phyloP scores from a whole-genome alignment of 1,140 invertebrate species.

The Andricus grossulariae region DNA sequence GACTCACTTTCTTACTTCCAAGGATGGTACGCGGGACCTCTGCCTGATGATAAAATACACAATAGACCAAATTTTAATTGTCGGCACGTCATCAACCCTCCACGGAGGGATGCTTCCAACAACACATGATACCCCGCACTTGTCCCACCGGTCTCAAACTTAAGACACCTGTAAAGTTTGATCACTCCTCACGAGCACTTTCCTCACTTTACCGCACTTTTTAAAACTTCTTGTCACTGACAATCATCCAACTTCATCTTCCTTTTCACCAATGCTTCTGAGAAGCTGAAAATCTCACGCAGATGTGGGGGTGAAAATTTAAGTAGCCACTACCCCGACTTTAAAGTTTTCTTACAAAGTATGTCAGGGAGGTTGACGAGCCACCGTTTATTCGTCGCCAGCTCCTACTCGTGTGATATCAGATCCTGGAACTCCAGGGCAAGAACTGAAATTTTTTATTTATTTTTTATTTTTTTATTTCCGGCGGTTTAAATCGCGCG shows the following conservation, averaged over 20 bases:
- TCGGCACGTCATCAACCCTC: slow-evolving; percentile 42
- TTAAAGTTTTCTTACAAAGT: not conserved
- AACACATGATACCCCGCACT: slow-evolving; percentile 34
- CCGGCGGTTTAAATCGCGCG: not conserved
- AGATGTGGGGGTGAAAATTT: not conserved
- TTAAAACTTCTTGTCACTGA: not conserved
- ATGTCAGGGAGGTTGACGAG: not conserved
- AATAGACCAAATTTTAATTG: not conserved
- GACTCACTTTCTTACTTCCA: slow-evolving; percentile 4
- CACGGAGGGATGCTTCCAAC: slow-evolving; percentile 39
- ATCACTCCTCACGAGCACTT: slow-evolving; percentile 14
- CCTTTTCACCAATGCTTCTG: not conserved
- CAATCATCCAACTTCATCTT: slow-evolving; percentile 21
- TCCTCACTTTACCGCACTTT: not conserved
- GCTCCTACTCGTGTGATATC: not conserved
- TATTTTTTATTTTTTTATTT: not conserved
- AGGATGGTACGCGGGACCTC: slow-evolving; percentile 13
- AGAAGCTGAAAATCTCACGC: not conserved
- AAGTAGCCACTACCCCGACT: not conserved
- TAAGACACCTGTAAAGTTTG: slow-evolving; percentile 20
- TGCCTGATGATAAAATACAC: not conserved
- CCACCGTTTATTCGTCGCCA: not conserved
- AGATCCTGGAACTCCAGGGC: not conserved
- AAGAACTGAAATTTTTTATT: not conserved
- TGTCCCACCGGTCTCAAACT: slow-evolving; percentile 21